These are phyloP conservation scores for Orchestes rusci DNA, from an alignment of 2,888 invertebrate genomes.

Conservation along the genomic window DNA sequence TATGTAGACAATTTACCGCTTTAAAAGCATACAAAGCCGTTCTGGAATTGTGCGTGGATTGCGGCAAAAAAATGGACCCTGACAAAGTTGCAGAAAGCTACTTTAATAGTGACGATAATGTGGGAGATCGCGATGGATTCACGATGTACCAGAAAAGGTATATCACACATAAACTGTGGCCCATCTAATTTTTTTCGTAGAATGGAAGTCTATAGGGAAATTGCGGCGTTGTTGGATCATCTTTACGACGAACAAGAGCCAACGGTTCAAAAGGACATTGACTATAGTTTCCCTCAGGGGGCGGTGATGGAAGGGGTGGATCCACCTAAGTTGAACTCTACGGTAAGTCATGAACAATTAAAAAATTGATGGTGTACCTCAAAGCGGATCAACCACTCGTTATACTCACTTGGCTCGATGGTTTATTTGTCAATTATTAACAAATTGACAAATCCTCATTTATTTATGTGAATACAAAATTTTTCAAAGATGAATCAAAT, in stretches of 20 bases:
- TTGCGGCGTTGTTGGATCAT: conserved; percentile 69
- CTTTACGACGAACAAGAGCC: conserved; percentile 43
- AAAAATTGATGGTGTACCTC: no score
- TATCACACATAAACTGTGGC: not conserved
- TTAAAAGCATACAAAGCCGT: conserved; percentile 82
- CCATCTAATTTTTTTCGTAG: conserved; percentile 44
- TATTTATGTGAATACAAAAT: no score
- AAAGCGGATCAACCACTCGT: no score
- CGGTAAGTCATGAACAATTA: conserved; percentile 13
- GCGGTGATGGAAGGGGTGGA: conserved; percentile 24
- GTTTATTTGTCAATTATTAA: no score
- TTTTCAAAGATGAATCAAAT: conserved; percentile 50
- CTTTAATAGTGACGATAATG: conserved; percentile 76
- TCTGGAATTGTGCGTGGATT: conserved; percentile 77
- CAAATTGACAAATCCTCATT: no score
- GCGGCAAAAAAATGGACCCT: conserved; percentile 83
- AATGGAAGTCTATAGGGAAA: conserved; percentile 83
- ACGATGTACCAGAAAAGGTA: conserved; percentile 35
- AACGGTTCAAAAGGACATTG: conserved; percentile 7
- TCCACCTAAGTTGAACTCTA: conserved; percentile 11
- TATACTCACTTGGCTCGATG: no score
- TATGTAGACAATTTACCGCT: conserved; percentile 76
- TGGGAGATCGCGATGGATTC: conserved; percentile 73
- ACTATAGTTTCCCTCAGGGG: conserved; percentile 19
- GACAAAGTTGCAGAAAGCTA: conserved; percentile 81